Conservation (phyloP, 2,888 invertebrate genomes). For the Tetragonula carbonaria region DNA sequence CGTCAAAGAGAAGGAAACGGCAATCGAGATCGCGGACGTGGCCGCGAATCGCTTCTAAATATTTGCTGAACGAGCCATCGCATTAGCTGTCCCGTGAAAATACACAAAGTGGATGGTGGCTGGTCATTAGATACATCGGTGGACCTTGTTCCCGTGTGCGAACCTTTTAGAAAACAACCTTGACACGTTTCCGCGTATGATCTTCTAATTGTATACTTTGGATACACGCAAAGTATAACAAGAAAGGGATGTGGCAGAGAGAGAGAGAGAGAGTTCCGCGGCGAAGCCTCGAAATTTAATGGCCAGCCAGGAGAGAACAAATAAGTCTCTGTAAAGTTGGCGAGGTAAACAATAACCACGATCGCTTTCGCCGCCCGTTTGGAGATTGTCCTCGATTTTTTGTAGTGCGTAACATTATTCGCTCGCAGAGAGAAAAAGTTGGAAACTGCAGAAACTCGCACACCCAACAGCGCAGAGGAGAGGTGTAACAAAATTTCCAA, state of each 20-base stretch:
- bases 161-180: slow-evolving; percentile 48
- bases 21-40: slow-evolving; percentile 7
- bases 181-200: slow-evolving; percentile 55
- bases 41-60: slow-evolving; percentile 30
- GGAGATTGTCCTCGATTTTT: slow-evolving; percentile 11
- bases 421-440: too few species aligned
- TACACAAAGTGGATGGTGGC: slow-evolving; percentile 20
- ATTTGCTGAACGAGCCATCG: slow-evolving; percentile 47
- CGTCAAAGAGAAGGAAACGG: background rate
- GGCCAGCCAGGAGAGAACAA: background rate
- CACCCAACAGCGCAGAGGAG: too few species aligned
- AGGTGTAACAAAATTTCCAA: too few species aligned
- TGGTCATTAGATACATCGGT: slow-evolving; percentile 35
- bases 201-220: slow-evolving; percentile 38
- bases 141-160: slow-evolving; percentile 33
- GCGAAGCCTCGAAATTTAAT: background rate
- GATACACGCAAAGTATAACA: slow-evolving; percentile 12
- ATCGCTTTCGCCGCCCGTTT: background rate
- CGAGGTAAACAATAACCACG: slow-evolving; percentile 13
- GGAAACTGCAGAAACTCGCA: too few species aligned
- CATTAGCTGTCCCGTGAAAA: slow-evolving; percentile 31
- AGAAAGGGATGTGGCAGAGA: background rate
- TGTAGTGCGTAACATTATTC: background rate
- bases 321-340: slow-evolving; percentile 19
- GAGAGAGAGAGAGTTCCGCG: too few species aligned